These are phyloP conservation scores for Nudaria mundana DNA, from an alignment of 2,888 invertebrate species.

Conservation along the genomic window DNA sequence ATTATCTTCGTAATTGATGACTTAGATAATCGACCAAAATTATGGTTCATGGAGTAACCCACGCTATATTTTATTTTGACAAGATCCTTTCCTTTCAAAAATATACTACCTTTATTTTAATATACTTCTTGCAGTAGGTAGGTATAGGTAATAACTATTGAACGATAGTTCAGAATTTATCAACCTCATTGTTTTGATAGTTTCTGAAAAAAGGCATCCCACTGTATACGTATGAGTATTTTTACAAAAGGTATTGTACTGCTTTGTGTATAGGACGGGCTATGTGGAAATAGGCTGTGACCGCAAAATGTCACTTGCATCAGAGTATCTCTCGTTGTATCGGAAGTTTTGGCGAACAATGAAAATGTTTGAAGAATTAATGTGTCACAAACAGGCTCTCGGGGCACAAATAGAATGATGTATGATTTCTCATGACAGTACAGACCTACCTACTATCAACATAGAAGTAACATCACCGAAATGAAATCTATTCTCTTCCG, in stretches of 20 bases:
- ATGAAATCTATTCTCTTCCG: too few relatives aligned
- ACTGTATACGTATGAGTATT: constrained; percentile 38
- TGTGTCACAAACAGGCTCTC: constrained; percentile 45
- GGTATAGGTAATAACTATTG: too few relatives aligned
- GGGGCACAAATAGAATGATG: constrained; percentile 48
- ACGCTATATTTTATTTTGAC: neutral
- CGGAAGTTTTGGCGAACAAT: constrained; percentile 37
- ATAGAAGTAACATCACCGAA: constrained; percentile 29
- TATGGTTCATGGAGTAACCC: constrained; percentile 11
- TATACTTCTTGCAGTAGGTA: too few relatives aligned
- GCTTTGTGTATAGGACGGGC: constrained; percentile 40
- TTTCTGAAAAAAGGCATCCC: constrained; percentile 6
- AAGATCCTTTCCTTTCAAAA: too few relatives aligned
- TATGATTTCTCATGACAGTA: constrained; percentile 40
- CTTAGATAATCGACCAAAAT: constrained; percentile 27
- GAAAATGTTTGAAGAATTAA: constrained; percentile 59
- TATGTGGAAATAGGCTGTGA: too few relatives aligned
- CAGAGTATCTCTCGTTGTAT: constrained; percentile 34
- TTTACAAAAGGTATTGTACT: constrained; percentile 28
- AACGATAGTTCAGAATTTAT: constrained; percentile 3
- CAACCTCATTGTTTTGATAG: constrained; percentile 31
- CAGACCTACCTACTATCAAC: too few relatives aligned
- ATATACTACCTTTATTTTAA: too few relatives aligned
- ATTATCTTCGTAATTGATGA: constrained; percentile 43
- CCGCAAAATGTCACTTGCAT: constrained; percentile 38